Percentiles rank a stretch among this genome's conserved stretches.
Conservation (phyloP, 1,140 invertebrate genomes). For the Drosophila gunungcola region DNA sequence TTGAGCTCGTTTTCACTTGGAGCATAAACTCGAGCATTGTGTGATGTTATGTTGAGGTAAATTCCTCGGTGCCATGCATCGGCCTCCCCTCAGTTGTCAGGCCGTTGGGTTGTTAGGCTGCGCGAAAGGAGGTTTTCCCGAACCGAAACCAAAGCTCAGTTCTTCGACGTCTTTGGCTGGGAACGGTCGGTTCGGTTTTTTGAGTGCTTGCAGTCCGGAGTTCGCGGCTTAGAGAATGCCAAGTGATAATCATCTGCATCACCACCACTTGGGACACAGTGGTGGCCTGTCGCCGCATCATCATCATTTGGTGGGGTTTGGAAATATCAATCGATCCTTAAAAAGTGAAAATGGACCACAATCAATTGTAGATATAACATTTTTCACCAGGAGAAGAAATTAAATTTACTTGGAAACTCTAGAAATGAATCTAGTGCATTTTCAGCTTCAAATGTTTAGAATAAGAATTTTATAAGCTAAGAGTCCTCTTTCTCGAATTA, state of each 20-base stretch:
- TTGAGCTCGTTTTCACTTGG: constrained; percentile 80
- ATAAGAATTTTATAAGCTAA: no score
- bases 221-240: constrained; percentile 46
- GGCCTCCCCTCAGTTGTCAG: constrained; percentile 2
- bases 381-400: no score
- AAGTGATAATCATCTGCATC: constrained; percentile 75
- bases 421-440: no score
- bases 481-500: no score
- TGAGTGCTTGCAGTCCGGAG: background rate
- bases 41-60: constrained; percentile 82
- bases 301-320: constrained; percentile 73
- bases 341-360: no score
- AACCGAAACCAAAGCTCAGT: constrained; percentile 34
- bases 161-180: constrained; percentile 29
- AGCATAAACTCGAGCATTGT: constrained; percentile 70
- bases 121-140: constrained; percentile 1
- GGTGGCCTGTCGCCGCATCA: constrained; percentile 76
- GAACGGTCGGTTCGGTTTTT: constrained; percentile 40
- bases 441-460: no score
- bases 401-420: background rate
- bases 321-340: no score
- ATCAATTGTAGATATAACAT: no score
- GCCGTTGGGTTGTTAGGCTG: constrained; percentile 24
- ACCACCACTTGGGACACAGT: constrained; percentile 65
- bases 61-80: constrained; percentile 64